Evolutionary conservation across 2,113 vertebrate genomes (phyloP), one percentile per base, ranked within the genome.

Genomic region (Pristiophorus japonicus): DNA sequence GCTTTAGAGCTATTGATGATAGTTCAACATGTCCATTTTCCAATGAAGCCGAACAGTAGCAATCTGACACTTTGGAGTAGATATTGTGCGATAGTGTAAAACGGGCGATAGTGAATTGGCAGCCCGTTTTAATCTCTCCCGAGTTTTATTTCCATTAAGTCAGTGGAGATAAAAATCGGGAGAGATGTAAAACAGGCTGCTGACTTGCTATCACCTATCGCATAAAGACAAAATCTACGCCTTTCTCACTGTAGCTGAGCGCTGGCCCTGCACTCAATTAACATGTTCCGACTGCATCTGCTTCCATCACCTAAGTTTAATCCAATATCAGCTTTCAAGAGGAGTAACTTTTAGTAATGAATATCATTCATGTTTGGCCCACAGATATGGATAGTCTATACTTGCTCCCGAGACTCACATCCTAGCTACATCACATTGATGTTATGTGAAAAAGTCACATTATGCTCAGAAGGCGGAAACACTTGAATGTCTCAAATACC

Each of bases 1-100:
- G 22, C 24, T 18, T 94, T 51, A 38, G 30, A 16, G 7, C n/a
- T 10, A 22, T 73, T 30, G 42, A 47, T 47, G 38, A 34, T 5
- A 30, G 42, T 94, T 94, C 38, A 47, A 94, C 8, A 11, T 94
- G 42, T 51, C 93, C 93, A 67, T 67, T 94, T 94, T 94, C 62
- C 91, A 67, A 45, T 67, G 42, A 94, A 70, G 47, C 55, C 30
- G 55, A 91, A 91, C 30, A 59, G 59, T 16, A 62, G 34, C 30
- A 91, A 34, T 91, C 34, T 91, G 55, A 38, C 55, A n/a, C 55
- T 78, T 16, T 16, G 22, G 27, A 2, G 27, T 34, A 34, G 75
- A 81, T 38, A 2, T 42, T 24, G 42, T 47, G 38, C 42, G 34
- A 3, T 16, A 38, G 55, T 20, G 16, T 45, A 45, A 20, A 38